These are phyloP conservation scores for Lepeophtheirus nordmannii DNA, from an alignment of 2,888 invertebrate species.

Conservation along the genomic window DNA sequence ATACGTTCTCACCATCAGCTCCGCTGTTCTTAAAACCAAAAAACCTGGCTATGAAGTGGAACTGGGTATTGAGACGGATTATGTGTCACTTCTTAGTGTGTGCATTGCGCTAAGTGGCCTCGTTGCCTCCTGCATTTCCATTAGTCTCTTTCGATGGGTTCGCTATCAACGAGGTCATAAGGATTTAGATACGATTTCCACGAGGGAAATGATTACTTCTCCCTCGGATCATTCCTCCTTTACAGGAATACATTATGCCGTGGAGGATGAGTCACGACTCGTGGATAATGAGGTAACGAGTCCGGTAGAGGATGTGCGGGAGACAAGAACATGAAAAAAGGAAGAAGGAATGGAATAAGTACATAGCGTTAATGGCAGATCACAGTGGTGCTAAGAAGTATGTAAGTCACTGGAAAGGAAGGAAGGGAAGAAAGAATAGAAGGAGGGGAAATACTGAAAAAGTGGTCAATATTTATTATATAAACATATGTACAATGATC, in stretches of 20 bases:
- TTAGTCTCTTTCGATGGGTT: neutral
- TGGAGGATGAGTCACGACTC: slow-evolving; percentile 12
- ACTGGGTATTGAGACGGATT: slow-evolving; percentile 29
- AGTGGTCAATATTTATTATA: too few relatives aligned
- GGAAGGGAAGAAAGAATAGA: too few relatives aligned
- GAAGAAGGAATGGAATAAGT: too few relatives aligned
- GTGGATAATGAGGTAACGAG: slow-evolving; percentile 15
- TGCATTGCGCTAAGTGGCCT: slow-evolving; percentile 27
- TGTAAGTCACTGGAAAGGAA: too few relatives aligned
- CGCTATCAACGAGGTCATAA: neutral
- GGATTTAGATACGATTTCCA: slow-evolving; percentile 8
- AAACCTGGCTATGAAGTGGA: slow-evolving; percentile 28
- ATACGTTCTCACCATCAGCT: slow-evolving; percentile 31
- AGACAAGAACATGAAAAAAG: neutral
- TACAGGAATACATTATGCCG: neutral
- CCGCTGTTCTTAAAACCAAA: slow-evolving; percentile 29
- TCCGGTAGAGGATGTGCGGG: slow-evolving; percentile 11
- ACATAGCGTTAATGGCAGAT: too few relatives aligned
- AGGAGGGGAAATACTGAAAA: too few relatives aligned
- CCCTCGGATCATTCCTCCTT: slow-evolving; percentile 19
- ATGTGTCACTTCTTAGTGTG: slow-evolving; percentile 28
- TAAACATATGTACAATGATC: too few relatives aligned
- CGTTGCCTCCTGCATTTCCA: slow-evolving; percentile 27
- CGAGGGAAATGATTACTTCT: slow-evolving; percentile 17
- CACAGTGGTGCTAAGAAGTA: too few relatives aligned